Base-by-base conservation (phyloP, 2,113 vertebrate species). In the Nettapus auritus region DNA sequence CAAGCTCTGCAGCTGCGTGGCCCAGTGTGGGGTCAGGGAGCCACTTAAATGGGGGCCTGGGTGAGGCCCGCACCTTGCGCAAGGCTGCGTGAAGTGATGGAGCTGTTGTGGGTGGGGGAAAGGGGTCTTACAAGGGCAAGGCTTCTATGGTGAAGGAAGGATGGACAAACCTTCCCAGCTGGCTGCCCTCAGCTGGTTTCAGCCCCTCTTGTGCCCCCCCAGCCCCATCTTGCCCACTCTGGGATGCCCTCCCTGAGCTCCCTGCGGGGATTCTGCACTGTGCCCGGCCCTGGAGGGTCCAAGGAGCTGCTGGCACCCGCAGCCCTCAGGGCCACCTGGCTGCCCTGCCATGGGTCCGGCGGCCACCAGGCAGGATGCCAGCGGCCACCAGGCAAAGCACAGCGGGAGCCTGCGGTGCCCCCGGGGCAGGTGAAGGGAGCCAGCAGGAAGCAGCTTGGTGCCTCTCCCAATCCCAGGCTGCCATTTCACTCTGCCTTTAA, bases 231-330 rank as follows among this genome's bases (percentile, higher is more conserved):
- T 44, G 33, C 26, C 34, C 22, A 1, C 0, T 19, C 15, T 25
- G 0, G 4, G n/a, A 34, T n/a, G 25, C 19, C 36, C 42, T 29
- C 8, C 7, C 70, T 0, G 0, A n/a, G 52, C 4, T 69, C 26
- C 50, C 48, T 8, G 36, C 0, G 0, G 55, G 34, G 3, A 19
- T 6, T 25, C 50, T 13, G 16, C 20, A 12, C 38, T 23, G 4
- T 10, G 1, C 60, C 34, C 0, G 5, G 20, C 6, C 56, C 20
- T 1, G 1, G 28, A 22, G 22, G 19, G 22, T 44, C 55, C 0
- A 3, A 34, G 67, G 17, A 38, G 28, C 23, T 34, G 9, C n/a
- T 34, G 86, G 22, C 18, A 3, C 16, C 18, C 12, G 3, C 64
- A 64, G 29, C 34, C 38, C 25, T 56, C 0, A 3, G 78, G 34